phyloP scores from a whole-genome alignment of 2,797 vertebrate species.

The Sciurus carolinensis region DNA sequence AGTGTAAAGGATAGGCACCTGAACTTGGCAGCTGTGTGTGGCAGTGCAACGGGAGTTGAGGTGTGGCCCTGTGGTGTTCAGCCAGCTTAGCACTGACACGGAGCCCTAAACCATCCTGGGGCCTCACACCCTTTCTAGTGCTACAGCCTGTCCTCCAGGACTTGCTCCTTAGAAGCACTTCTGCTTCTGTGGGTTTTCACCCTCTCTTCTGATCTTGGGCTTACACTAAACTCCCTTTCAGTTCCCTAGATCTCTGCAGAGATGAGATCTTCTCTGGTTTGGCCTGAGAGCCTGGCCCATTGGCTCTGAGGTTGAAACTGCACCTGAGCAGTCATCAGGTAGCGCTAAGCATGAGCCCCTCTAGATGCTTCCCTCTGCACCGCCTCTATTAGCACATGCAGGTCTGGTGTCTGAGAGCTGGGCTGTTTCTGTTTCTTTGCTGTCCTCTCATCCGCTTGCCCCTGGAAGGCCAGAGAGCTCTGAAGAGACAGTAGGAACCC shows the following conservation, averaged over 20 bases:
- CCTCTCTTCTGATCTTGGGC: conserved; percentile 31
- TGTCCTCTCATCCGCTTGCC: background rate
- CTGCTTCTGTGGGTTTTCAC: background rate
- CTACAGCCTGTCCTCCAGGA: background rate
- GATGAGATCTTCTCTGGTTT: background rate
- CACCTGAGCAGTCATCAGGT: background rate
- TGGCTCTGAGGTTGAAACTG: background rate
- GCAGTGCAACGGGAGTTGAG: background rate
- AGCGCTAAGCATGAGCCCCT: background rate
- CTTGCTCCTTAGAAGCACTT: background rate
- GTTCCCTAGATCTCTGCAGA: background rate
- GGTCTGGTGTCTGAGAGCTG: background rate
- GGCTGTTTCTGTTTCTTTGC: background rate
- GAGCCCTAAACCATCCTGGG: background rate
- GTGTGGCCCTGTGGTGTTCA: background rate
- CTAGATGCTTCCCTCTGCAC: background rate
- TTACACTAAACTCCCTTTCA: background rate
- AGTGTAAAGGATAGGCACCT: background rate
- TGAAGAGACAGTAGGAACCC: background rate
- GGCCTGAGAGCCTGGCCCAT: background rate
- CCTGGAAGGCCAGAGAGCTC: background rate
- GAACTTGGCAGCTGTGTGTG: background rate
- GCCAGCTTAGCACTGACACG: background rate
- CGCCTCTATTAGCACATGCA: background rate
- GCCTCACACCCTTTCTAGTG: background rate